Percentiles rank a stretch among this genome's conserved stretches.
Conservation (phyloP, 2,888 invertebrate genomes). For the Drosophila ustulata region DNA sequence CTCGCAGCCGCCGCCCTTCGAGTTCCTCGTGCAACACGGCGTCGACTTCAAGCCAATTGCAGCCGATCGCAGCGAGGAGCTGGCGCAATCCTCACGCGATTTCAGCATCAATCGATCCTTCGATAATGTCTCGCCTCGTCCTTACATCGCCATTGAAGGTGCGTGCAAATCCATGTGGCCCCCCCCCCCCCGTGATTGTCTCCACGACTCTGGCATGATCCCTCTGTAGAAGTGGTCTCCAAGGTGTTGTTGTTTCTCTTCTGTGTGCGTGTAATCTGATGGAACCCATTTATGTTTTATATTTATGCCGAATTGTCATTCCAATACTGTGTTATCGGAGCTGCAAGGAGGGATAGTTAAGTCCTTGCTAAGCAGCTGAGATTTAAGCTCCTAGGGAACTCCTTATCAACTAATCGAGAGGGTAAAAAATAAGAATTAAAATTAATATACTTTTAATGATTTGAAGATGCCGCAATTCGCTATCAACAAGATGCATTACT, state of each 20-base stretch:
- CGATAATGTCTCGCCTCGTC: conserved; percentile 84
- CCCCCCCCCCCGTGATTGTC: conserved; percentile 6
- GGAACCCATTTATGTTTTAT: not conserved
- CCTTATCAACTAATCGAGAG: no score
- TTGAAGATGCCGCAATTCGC: no score
- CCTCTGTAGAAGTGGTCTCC: not conserved
- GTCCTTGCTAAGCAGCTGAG: no score
- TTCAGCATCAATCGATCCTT: conserved; percentile 72
- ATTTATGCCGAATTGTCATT: not conserved
- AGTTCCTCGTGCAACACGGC: conserved; percentile 70
- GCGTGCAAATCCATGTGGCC: conserved; percentile 43
- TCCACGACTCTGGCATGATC: conserved; percentile 8
- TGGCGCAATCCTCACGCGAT: conserved; percentile 47
- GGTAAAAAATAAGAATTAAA: no score
- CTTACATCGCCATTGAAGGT: conserved; percentile 82
- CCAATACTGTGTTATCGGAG: not conserved
- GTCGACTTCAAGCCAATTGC: conserved; percentile 56
- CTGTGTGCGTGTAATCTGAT: not conserved
- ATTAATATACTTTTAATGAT: no score
- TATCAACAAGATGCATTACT: no score
- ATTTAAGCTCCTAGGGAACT: no score
- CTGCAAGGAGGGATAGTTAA: no score
- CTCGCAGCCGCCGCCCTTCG: conserved; percentile 76
- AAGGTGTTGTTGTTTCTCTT: not conserved
- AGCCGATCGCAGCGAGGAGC: conserved; percentile 40